Evolutionary conservation across 2,888 invertebrate species (phyloP), one percentile per base, ranked within the genome.

Genomic region (Aleiodes leptofemur): DNA sequence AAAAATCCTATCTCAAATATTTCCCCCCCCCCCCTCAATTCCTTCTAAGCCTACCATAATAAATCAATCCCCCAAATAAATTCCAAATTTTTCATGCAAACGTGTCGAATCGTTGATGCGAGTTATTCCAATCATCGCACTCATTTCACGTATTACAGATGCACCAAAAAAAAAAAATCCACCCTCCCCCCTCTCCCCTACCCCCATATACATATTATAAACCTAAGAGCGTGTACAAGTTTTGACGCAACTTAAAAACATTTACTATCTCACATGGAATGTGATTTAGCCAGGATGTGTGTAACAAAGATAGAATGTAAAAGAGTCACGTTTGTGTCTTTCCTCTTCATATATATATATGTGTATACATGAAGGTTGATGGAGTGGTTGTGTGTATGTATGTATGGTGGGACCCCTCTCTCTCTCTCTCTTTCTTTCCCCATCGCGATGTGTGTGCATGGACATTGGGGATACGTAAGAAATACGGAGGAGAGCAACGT

Each of bases 191-290:
- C 23, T 23, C 23, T 1, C 23, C 23, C 1, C 23, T 23, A 23
- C 23, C 23, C 23, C 23, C 23, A 23, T 23, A 23, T 23, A 23
- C 59, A 51, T 50, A 68, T 23, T 23, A 16, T n/a, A 9, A 9
- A 16, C 1, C 31, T 53, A 53, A 31, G 50, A 43, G 31, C 34
- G 38, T 55, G 70, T 48, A n/a, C 66, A 68, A 31, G 51, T 68
- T 68, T 34, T 59, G 66, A 64, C 61, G 74, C 74, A 74, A 56
- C 53, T 55, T 29, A 55, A 71, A 74, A 68, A 68, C 50, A 68
- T 68, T 68, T 66, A 55, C 50, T 66, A 13, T 71, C 70, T 82
- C 82, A 78, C 81, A 82, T 79, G 84, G 84, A 84, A 84, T 84
- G 84, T 80, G 80, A 69, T 80, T 56, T 51, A 57, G 70, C 53